phyloP scores from a whole-genome alignment of 2,113 vertebrate species.

The Heteronetta atricapilla region DNA sequence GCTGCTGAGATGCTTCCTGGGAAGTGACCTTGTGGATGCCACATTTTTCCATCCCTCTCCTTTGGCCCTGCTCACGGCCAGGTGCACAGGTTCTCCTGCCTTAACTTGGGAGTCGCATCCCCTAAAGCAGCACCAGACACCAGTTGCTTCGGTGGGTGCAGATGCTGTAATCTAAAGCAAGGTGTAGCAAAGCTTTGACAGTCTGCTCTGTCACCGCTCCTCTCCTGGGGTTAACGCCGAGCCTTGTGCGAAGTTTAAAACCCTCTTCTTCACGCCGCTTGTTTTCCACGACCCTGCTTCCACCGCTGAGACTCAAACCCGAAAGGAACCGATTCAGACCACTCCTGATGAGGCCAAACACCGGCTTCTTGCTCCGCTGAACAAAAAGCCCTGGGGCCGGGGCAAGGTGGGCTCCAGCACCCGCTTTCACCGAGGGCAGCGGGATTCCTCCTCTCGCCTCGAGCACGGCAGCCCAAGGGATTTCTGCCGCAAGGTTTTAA shows the following conservation, averaged over 20 bases:
- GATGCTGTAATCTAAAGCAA: neutral
- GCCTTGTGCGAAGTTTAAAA: neutral
- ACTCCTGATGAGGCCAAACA: neutral
- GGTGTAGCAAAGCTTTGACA: neutral
- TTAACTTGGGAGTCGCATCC: neutral
- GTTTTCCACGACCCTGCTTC: neutral
- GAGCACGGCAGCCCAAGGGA: neutral
- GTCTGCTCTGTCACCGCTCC: neutral
- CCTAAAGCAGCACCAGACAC: neutral
- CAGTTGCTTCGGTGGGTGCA: neutral
- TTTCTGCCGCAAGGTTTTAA: constrained; percentile 40
- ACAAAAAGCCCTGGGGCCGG: neutral
- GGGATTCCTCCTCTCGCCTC: neutral
- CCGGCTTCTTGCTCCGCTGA: neutral
- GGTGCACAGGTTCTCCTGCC: neutral
- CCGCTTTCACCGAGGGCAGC: neutral
- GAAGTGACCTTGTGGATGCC: neutral
- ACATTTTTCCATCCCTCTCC: rapidly evolving
- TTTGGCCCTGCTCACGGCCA: neutral
- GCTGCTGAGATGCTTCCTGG: neutral
- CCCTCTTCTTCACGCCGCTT: neutral
- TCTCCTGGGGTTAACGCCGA: neutral
- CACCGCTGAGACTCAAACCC: neutral
- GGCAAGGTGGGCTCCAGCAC: neutral
- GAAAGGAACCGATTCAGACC: neutral